Base-by-base conservation (phyloP, 2,113 vertebrate species). In the Oncorhynchus mykiss region DNA sequence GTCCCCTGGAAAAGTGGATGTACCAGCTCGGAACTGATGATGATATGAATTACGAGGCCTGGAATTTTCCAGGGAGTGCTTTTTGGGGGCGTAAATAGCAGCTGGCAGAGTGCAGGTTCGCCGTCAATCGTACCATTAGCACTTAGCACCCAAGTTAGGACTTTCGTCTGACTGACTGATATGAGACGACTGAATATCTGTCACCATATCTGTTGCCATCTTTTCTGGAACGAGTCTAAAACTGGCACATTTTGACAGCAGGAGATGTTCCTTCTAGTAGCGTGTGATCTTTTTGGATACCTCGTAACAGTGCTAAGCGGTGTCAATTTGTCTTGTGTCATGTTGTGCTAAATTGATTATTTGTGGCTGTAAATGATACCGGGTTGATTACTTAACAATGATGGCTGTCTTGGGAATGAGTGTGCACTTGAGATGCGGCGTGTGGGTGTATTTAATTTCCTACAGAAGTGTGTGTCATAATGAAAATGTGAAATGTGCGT, bases 1-100 rank as follows among this genome's bases (percentile, higher is more conserved):
- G 69, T 86, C 86, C 84, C 79, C 74, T 78, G 77, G 68, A 81
- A 69, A 64, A 70, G 68, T 22, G 11, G 22, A 75, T 13, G 20
- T 29, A 16, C 64, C 13, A 0, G 29, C 45, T 72, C 71, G 39
- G 45, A 75, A 20, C 25, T 31, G 11, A 34, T 79, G 51, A 76
- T 81, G 75, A 66, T 62, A 69, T 78, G 74, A 75, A 71, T 80
- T 51, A 71, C 78, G 18, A 11, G 2, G 8, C 24, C 70, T 69
- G 68, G 74, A 67, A 18, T 66, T 65, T 75, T 70, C n/a, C 71
- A 60, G 49, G 39, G 75, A 49, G 71, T 72, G 24, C 11, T 60
- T 25, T 62, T n/a, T 48, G 67, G n/a, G 31, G 9, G 49, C 8
- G 16, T 4, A 29, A 73, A 49, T 48, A 67, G 60, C 81, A 87